Evolutionary conservation across 2,888 invertebrate genomes (phyloP).

Genomic region (Megastigmus dorsalis): DNA sequence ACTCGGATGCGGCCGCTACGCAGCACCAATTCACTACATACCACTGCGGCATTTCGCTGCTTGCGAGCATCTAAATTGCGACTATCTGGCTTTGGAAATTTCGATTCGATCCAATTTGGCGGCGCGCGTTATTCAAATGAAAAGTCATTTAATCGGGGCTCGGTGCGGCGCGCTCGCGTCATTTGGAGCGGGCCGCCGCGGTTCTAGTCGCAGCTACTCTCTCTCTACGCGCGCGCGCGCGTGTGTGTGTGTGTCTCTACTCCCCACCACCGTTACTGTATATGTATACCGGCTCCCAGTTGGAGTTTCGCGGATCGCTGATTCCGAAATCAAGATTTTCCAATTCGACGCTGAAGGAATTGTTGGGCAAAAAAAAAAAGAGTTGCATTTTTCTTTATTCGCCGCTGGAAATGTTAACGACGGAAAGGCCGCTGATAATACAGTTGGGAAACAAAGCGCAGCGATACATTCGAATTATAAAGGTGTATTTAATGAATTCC

Average conservation of each 20-base stretch:
- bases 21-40: too few species aligned
- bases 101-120: slow-evolving; percentile 9
- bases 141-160: slow-evolving; percentile 17
- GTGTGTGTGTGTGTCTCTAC: too few species aligned
- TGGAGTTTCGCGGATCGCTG: background rate
- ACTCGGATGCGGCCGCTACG: slow-evolving; percentile 5
- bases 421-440: slow-evolving; percentile 1
- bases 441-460: slow-evolving; percentile 34
- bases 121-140: slow-evolving; percentile 20
- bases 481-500: background rate
- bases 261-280: too few species aligned
- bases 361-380: too few species aligned
- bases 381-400: too few species aligned
- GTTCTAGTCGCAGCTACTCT: background rate
- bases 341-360: background rate
- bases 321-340: slow-evolving; percentile 14
- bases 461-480: slow-evolving; percentile 39
- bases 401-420: background rate
- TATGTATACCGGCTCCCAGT: too few species aligned
- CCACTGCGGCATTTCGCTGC: slow-evolving; percentile 27
- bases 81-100: slow-evolving; percentile 21
- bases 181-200: too few species aligned
- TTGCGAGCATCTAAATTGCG: slow-evolving; percentile 9
- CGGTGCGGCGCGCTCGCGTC: too few species aligned
- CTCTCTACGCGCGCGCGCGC: background rate